These are phyloP conservation scores for Myrmophylax atrothorax DNA, from an alignment of 2,113 vertebrate genomes.

Conservation along the genomic window DNA sequence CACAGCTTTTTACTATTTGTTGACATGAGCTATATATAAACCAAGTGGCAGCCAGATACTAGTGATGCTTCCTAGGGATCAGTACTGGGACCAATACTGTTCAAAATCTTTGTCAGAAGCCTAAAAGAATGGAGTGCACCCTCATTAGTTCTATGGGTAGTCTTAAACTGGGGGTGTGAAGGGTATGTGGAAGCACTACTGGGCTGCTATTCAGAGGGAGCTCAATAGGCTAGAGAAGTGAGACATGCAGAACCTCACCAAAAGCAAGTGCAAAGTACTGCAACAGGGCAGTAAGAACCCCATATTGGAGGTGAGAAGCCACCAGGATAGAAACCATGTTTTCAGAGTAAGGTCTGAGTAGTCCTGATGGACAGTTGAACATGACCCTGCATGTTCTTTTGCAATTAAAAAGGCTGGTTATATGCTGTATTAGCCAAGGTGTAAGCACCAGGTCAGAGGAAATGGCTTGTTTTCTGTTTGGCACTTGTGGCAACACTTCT, in stretches of 20 bases:
- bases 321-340: not conserved
- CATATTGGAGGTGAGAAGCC: not conserved
- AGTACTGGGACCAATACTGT: not conserved
- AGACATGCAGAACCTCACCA: not conserved
- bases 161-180: not conserved
- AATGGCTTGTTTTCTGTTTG: not conserved
- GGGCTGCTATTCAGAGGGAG: not conserved
- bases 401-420: not conserved
- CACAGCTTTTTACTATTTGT: not conserved
- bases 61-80: not conserved
- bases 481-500: not conserved
- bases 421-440: not conserved
- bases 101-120: not conserved
- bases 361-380: not conserved
- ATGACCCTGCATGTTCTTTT: not conserved
- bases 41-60: not conserved
- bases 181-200: not conserved
- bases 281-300: not conserved
- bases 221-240: not conserved
- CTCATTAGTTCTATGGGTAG: not conserved
- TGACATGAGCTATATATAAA: not conserved
- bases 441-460: not conserved
- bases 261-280: not conserved
- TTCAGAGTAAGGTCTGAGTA: not conserved
- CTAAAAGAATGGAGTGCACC: not conserved